Evolutionary conservation across 2,797 vertebrate genomes (phyloP).

Genomic region (Clarias fuscus): DNA sequence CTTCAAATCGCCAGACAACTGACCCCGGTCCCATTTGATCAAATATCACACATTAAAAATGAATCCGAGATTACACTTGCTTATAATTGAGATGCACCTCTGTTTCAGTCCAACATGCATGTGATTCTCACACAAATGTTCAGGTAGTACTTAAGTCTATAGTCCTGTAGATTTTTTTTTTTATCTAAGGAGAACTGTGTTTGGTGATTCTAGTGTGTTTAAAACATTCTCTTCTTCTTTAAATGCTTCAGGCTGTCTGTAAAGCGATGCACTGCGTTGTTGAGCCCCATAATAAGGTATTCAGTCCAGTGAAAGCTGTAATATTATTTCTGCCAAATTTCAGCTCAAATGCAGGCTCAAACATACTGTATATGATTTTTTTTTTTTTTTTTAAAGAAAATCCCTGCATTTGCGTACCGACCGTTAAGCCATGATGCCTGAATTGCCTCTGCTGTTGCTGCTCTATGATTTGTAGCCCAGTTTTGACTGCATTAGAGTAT

Average conservation of each 20-base stretch:
- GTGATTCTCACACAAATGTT: background rate
- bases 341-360: conserved; percentile 43
- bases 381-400: background rate
- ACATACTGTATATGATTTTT: conserved; percentile 2
- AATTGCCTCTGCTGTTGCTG: conserved; percentile 3
- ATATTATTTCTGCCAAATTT: conserved; percentile 3
- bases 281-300: conserved; percentile 80
- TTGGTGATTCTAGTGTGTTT: conserved; percentile 27
- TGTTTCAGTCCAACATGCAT: background rate
- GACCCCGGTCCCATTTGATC: background rate
- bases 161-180: background rate
- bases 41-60: background rate
- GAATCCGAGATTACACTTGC: background rate
- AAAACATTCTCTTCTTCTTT: conserved; percentile 62
- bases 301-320: conserved; percentile 38
- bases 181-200: background rate
- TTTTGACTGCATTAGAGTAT: conserved; percentile 41
- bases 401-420: conserved; percentile 17
- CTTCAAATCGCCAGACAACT: background rate
- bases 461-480: conserved; percentile 31
- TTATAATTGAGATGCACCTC: background rate
- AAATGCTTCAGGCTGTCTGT: conserved; percentile 74
- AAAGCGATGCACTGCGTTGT: conserved; percentile 78
- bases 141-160: background rate
- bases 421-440: conserved; percentile 4